Conservation (phyloP, 1,140 invertebrate genomes). For the Drosophila kanapiae region DNA sequence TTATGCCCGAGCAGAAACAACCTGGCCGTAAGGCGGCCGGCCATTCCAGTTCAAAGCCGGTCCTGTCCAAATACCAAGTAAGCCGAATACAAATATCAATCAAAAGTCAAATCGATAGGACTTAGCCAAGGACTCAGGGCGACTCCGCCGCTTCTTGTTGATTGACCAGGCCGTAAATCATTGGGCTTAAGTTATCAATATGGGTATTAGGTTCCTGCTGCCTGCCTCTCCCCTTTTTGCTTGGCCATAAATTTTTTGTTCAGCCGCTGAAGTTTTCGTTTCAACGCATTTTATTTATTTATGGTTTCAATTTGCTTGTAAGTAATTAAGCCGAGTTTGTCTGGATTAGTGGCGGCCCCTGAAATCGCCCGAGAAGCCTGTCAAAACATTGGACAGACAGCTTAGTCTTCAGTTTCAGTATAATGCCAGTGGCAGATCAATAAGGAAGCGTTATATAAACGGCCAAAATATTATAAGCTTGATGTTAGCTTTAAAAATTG, state of each 20-base stretch:
- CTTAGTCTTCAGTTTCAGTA: slow-evolving; percentile 22
- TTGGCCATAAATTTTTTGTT: slow-evolving; percentile 36
- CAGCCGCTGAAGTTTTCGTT: slow-evolving; percentile 61
- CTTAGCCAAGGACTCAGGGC: slow-evolving; percentile 53
- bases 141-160: slow-evolving; percentile 33
- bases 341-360: slow-evolving; percentile 69
- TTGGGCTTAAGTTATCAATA: slow-evolving; percentile 81
- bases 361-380: slow-evolving; percentile 59
- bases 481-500: not conserved
- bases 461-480: not conserved
- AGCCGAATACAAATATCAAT: slow-evolving; percentile 67
- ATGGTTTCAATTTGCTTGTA: slow-evolving; percentile 80
- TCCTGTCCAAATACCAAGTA: slow-evolving; percentile 44
- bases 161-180: slow-evolving; percentile 66
- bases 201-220: slow-evolving; percentile 56
- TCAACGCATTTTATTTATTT: slow-evolving; percentile 79
- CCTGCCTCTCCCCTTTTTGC: not conserved
- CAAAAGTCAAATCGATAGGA: slow-evolving; percentile 80
- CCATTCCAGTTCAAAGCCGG: not conserved
- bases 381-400: slow-evolving; percentile 52
- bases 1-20: slow-evolving; percentile 60
- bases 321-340: slow-evolving; percentile 80
- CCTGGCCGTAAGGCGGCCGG: not conserved
- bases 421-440: slow-evolving; percentile 23
- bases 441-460: not conserved